Base-by-base conservation (phyloP, 2,888 invertebrate species). In the Cryptus armator region DNA sequence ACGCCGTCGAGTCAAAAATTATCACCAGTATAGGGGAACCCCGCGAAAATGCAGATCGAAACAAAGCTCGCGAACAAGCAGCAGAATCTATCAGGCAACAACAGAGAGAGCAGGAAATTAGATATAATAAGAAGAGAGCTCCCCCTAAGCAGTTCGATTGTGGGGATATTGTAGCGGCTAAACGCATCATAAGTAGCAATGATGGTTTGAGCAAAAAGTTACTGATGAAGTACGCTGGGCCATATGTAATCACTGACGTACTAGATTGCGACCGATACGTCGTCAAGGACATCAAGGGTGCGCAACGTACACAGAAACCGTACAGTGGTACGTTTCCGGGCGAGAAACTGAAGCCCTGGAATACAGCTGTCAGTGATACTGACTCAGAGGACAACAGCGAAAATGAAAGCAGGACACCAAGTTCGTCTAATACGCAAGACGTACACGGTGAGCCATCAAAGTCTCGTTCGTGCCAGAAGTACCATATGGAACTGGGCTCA, bases 161-260 rank as follows among this genome's bases (percentile, higher is more conserved):
- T 16, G n/a, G n/a, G n/a, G 16, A 51, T 6, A 14, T 51, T n/a
- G 51, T 51, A 68, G 53, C 29, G 86, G 86, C 77, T 19, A 81
- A 70, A 78, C 81, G 83, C 19, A 29, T 64, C 29, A 46, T 51
- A 48, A 59, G 75, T 37, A 53, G 37, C 43, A 84, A 85, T 48
- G 81, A 86, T 46, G 86, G 86, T 16, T 19, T 32, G 5, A 85
- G 85, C 53, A 81, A 75, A 74, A 88, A 88, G 46, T 64, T 87
- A 14, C 7, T 85, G 62, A 77, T 75, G 1, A 85, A 82, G 62
- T 87, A 84, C 66, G 83, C 71, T 64, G 86, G 86, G n/a, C 87
- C 87, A 16, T 86, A 87, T 53, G 59, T 59, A 48, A 48, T 87
- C 32, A 81, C 62, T 9, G 79, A 85, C 14, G 85, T 87, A 14